Percentiles rank a stretch among this genome's conserved stretches.
Conservation (phyloP, 2,888 invertebrate species). For the Merodon equestris region DNA sequence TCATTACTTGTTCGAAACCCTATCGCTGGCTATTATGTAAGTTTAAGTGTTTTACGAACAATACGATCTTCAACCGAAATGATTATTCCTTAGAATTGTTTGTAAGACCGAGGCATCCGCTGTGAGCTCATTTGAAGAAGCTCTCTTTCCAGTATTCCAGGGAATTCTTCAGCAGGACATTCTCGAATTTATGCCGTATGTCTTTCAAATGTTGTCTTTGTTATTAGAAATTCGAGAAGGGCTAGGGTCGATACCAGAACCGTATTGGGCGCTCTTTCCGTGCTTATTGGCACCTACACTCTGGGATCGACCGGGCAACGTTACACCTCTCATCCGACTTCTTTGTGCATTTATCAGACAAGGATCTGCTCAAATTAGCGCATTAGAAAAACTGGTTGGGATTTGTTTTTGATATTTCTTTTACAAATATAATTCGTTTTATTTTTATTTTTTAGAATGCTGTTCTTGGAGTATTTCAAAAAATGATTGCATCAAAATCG, state of each 20-base stretch:
- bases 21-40: constrained; percentile 92
- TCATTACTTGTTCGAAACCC: constrained; percentile 97
- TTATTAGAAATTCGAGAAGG: constrained; percentile 87
- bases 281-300: constrained; percentile 93
- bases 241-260: constrained; percentile 83
- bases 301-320: constrained; percentile 96
- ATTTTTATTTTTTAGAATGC: constrained; percentile 83
- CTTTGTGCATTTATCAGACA: constrained; percentile 91
- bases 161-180: constrained; percentile 95
- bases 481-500: constrained; percentile 95
- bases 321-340: constrained; percentile 94
- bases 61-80: not conserved
- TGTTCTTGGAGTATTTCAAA: constrained; percentile 96
- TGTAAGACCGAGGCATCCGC: constrained; percentile 89
- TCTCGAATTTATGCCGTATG: constrained; percentile 97
- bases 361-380: constrained; percentile 84
- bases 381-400: constrained; percentile 85
- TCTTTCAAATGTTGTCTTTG: constrained; percentile 97
- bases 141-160: constrained; percentile 96
- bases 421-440: not conserved
- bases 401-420: not conserved
- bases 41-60: constrained; percentile 72
- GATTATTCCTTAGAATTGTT: constrained; percentile 83
- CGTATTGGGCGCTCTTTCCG: constrained; percentile 94
- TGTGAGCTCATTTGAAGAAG: constrained; percentile 92